Evolutionary conservation across 2,888 invertebrate genomes (phyloP), one percentile per base, ranked within the genome.

Genomic region (Amphipoea lucens): DNA sequence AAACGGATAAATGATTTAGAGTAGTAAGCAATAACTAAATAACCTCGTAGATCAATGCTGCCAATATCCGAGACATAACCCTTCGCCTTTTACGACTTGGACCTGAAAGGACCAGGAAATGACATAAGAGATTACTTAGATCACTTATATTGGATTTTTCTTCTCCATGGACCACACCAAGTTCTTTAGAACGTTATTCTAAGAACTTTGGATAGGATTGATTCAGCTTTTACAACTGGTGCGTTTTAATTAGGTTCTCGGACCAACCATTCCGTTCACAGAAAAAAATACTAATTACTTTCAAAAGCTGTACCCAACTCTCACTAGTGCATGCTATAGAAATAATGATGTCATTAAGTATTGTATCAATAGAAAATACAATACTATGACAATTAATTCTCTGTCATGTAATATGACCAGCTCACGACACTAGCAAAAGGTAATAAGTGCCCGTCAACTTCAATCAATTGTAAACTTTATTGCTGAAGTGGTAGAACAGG

Each of bases 321-420:
- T 51, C 73, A 77, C 81, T 69, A 36, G 77, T 23, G 36, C n/a
- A 78, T 69, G 51, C 65, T 69, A 73, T 66, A 78, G 67, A 79
- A 79, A 81, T 88, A 86, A 89, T 89, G 69, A 88, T 86, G 79
- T 85, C 84, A 88, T 86, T 83, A 84, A 74, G 76, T 80, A 67
- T 57, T 78, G 77, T 78, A 76, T 76, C 76, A 65, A 66, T 86
- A 82, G 82, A 82, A 76, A 82, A 66, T 87, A 83, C 83, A 81
- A 83, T 79, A 77, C 77, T 87, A 71, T 69, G 76, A 89, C 82
- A 89, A 89, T 89, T 89, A 89, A 88, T 89, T 83, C 80, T 77
- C 83, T 89, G 88, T 87, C 89, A 84, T 89, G 87, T 89, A 84
- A 88, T 85, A 81, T 88, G 83, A 76, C 79, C 70, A 66, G 63